Conservation (phyloP, 2,888 invertebrate genomes). For the Netelia fuscicornis region DNA sequence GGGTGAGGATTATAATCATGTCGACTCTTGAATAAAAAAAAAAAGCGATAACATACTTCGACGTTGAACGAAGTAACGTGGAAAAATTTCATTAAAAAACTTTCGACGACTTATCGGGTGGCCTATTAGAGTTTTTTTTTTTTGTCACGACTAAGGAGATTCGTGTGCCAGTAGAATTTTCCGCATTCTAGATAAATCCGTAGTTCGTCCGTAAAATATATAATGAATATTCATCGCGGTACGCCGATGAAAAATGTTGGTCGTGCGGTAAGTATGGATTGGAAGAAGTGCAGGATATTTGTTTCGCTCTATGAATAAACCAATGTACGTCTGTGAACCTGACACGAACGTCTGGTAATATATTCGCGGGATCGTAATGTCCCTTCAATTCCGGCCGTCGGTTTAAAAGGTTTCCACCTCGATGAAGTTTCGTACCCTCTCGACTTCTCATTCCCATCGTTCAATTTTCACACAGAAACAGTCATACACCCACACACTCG, state of each 20-base stretch:
- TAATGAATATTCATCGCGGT: conserved; percentile 40
- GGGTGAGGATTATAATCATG: too few relatives aligned
- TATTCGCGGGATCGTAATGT: conserved; percentile 4
- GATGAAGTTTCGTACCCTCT: conserved; percentile 8
- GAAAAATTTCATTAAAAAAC: too few relatives aligned
- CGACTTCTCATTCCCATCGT: conserved; percentile 27
- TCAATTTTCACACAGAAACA: background rate
- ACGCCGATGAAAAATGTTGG: conserved; percentile 5
- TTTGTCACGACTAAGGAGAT: too few relatives aligned
- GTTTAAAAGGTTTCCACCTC: conserved; percentile 24
- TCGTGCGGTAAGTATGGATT: conserved; percentile 31
- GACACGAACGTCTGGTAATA: background rate
- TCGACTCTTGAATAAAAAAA: too few relatives aligned
- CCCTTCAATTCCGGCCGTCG: background rate
- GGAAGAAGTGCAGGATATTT: conserved; percentile 19
- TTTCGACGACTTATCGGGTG: too few relatives aligned
- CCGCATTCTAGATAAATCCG: too few relatives aligned
- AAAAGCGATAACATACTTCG: too few relatives aligned
- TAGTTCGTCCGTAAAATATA: background rate
- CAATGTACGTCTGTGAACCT: too few relatives aligned
- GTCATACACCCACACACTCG: background rate
- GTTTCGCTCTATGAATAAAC: background rate
- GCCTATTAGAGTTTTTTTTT: too few relatives aligned
- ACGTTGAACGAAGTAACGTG: too few relatives aligned
- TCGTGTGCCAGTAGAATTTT: too few relatives aligned